Percentiles rank a stretch among this genome's conserved stretches.
These are phyloP conservation scores for Rugalucina vietnamica DNA, from an alignment of 2,888 invertebrate species.

Conservation along the genomic window DNA sequence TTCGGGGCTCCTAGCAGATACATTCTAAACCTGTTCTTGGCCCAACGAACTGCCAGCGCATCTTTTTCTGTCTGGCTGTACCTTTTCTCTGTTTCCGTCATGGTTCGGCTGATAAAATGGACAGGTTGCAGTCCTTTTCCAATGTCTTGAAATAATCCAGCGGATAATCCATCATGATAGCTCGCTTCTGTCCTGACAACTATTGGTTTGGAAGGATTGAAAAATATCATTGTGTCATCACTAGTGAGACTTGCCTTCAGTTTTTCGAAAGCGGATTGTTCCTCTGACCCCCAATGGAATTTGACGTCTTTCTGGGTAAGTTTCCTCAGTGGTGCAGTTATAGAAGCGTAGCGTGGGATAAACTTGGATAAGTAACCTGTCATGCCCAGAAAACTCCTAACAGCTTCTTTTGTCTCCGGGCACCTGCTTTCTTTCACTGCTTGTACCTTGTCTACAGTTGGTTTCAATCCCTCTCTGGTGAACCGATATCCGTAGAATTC, in stretches of 20 bases:
- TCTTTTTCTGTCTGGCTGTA: constrained; percentile 38
- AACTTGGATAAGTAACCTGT: constrained; percentile 34
- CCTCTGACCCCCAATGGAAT: constrained; percentile 22
- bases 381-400: constrained; percentile 35
- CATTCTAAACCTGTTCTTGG: constrained; percentile 33
- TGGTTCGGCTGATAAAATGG: constrained; percentile 34
- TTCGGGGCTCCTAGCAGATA: constrained; percentile 53
- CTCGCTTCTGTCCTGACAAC: constrained; percentile 13
- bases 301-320: constrained; percentile 10
- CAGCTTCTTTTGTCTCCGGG: constrained; percentile 26
- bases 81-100: constrained; percentile 43
- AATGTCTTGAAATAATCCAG: constrained; percentile 30
- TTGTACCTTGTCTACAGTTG: constrained; percentile 20
- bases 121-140: constrained; percentile 37
- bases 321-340: constrained; percentile 23
- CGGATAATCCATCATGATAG: constrained; percentile 13
- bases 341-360: constrained; percentile 14
- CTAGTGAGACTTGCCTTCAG: constrained; percentile 22
- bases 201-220: constrained; percentile 32
- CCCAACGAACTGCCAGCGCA: constrained; percentile 29
- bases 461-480: constrained; percentile 29
- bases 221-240: constrained; percentile 20
- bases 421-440: constrained; percentile 26
- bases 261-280: constrained; percentile 22
- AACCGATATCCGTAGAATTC: constrained; percentile 28